Conservation (phyloP, 2,113 vertebrate species). For the Paramisgurnus dabryanus region DNA sequence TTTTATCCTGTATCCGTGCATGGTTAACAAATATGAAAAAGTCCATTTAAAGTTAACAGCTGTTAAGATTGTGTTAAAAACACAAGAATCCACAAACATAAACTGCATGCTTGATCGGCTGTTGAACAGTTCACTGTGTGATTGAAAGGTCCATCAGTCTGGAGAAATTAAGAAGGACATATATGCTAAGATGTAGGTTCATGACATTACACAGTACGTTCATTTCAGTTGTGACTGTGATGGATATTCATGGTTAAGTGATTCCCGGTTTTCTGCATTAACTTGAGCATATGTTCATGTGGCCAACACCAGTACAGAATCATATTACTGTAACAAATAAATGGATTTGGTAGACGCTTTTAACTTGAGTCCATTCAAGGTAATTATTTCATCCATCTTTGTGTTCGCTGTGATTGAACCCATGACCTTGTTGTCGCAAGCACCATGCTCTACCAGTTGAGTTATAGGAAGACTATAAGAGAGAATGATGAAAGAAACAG, state of each 20-base stretch:
- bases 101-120: conserved; percentile 1
- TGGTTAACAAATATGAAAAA: neutral
- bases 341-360: too few species aligned
- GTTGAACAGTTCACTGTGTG: neutral
- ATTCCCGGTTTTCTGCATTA: neutral
- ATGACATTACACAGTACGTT: neutral
- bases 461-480: too few species aligned
- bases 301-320: conserved; percentile 1
- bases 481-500: neutral
- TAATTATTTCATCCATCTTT: too few species aligned
- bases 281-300: conserved; percentile 6
- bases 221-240: neutral
- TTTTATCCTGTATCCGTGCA: conserved; percentile 49
- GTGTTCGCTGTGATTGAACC: too few species aligned
- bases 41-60: neutral
- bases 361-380: too few species aligned
- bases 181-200: neutral
- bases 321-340: neutral
- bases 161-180: neutral
- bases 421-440: too few species aligned
- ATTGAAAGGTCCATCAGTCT: neutral
- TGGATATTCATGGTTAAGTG: conserved; percentile 18
- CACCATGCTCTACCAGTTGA: too few species aligned
- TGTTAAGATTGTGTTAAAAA: neutral
- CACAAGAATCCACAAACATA: neutral